A percentile compares a stretch with the other conserved stretches of the same genome.
These are phyloP conservation scores for Capitella teleta DNA, from an alignment of 1,140 invertebrate genomes.

Conservation along the genomic window DNA sequence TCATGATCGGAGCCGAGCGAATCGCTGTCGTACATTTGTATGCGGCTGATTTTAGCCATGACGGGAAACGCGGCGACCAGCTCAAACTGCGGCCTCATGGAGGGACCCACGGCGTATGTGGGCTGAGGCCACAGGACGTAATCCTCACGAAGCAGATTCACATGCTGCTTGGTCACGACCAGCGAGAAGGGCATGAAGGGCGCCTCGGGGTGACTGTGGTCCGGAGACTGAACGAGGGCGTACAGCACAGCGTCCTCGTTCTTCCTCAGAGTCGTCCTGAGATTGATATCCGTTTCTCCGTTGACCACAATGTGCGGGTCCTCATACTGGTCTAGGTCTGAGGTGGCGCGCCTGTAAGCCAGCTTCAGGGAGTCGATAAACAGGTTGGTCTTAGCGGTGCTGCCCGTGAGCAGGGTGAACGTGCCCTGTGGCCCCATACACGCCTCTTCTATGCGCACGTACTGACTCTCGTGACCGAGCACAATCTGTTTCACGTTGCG, in stretches of 20 bases:
- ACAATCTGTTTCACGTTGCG: conserved; percentile 30
- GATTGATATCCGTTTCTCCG: not conserved
- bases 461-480: conserved; percentile 26
- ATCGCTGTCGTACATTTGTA: conserved; percentile 20
- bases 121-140: conserved; percentile 27
- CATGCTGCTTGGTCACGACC: conserved; percentile 24
- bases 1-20: conserved; percentile 1
- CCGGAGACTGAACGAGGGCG: conserved; percentile 4
- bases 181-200: conserved; percentile 13
- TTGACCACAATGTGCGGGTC: conserved; percentile 8
- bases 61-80: conserved; percentile 23
- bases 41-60: conserved; percentile 24
- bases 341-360: conserved; percentile 3
- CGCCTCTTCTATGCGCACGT: conserved; percentile 30
- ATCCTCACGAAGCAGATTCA: conserved; percentile 23
- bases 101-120: conserved; percentile 17
- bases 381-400: conserved; percentile 18
- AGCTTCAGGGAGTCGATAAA: conserved; percentile 16
- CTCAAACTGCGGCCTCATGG: conserved; percentile 16
- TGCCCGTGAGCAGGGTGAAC: conserved; percentile 25
- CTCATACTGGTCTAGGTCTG: conserved; percentile 10
- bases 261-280: conserved; percentile 1
- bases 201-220: not conserved
- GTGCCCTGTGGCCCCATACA: conserved; percentile 29
- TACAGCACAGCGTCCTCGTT: conserved; percentile 5